Evolutionary conservation across 2,113 vertebrate genomes (phyloP), one percentile per base, ranked within the genome.

Genomic region (Campylomormyrus tamandua): DNA sequence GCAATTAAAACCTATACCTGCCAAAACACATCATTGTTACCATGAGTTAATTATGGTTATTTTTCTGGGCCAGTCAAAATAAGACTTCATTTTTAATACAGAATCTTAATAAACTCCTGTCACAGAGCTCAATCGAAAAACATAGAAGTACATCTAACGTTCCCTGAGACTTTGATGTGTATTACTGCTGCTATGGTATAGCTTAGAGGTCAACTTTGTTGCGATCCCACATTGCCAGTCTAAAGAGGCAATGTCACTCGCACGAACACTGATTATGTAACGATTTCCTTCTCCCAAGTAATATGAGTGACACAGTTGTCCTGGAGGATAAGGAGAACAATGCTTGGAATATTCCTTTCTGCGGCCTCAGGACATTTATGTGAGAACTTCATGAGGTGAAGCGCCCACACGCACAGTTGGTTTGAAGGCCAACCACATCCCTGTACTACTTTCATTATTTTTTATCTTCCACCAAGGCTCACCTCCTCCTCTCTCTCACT

Each of bases 401-500:
- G 50, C 74, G 74, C 88, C 88, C 88, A 83, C 88, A 46, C 88
- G 53, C 27, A 21, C 48, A 13, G 74, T 24, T 42, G 27, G 50
- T 89, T 80, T 83, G 27, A 80, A 53, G 46, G 88, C 45, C 88
- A 45, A 48, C 31, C 88, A 77, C 70, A 74, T 53, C 70, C 7
- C 24, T 17, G 48, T 53, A 49, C 74, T 56, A 27, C 27, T 89
- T 52, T 80, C 42, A 24, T 83, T 56, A 39, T 83, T 49, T 89
- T 53, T 87, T 80, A 83, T 89, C 88, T 52, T 83, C 50, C 70
- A 50, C 58, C 24, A 27, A 77, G 45, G 66, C 46, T 49, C 88
- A 77, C 62, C 46, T 77, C 74, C 74, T 83, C 49, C 74, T 83
- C 88, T 83, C 87, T 31, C 85, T 93, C 92, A 88, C 89, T 87